Conservation (phyloP, 2,888 invertebrate genomes). For the Beris chalybata region DNA sequence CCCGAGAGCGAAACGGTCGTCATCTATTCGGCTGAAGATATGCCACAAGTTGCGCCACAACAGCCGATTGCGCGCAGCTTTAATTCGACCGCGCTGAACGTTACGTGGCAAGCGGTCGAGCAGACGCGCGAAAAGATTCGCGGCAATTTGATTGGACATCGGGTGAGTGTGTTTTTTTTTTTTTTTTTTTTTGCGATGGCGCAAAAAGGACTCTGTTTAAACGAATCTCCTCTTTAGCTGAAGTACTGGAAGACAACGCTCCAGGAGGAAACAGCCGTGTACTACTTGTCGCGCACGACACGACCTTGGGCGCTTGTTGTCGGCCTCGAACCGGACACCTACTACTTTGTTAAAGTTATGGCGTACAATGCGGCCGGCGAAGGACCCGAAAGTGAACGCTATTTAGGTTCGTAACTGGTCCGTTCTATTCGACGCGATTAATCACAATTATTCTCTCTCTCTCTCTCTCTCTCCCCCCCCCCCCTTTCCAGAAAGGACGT, state of each 20-base stretch:
- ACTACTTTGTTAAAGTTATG: slow-evolving; percentile 93
- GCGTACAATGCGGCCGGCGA: slow-evolving; percentile 95
- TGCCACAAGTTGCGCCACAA: slow-evolving; percentile 89
- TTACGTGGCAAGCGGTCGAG: slow-evolving; percentile 87
- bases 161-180: slow-evolving; percentile 68
- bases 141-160: slow-evolving; percentile 89
- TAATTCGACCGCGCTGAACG: slow-evolving; percentile 91
- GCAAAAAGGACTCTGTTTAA: too few species aligned
- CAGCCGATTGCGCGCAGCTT: slow-evolving; percentile 74
- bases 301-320: slow-evolving; percentile 88
- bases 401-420: slow-evolving; percentile 61
- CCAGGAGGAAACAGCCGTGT: slow-evolving; percentile 76
- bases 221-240: slow-evolving; percentile 60
- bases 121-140: slow-evolving; percentile 80
- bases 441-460: neutral
- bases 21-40: slow-evolving; percentile 86
- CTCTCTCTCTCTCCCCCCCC: slow-evolving; percentile 8
- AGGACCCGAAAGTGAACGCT: slow-evolving; percentile 92
- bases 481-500: slow-evolving; percentile 69
- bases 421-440: neutral
- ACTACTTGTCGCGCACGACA: slow-evolving; percentile 82
- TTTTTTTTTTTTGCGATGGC: too few species aligned
- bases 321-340: slow-evolving; percentile 88
- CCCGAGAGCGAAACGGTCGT: slow-evolving; percentile 75
- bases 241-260: slow-evolving; percentile 86